phyloP scores from a whole-genome alignment of 2,113 vertebrate species.

The Gymnogyps californianus region DNA sequence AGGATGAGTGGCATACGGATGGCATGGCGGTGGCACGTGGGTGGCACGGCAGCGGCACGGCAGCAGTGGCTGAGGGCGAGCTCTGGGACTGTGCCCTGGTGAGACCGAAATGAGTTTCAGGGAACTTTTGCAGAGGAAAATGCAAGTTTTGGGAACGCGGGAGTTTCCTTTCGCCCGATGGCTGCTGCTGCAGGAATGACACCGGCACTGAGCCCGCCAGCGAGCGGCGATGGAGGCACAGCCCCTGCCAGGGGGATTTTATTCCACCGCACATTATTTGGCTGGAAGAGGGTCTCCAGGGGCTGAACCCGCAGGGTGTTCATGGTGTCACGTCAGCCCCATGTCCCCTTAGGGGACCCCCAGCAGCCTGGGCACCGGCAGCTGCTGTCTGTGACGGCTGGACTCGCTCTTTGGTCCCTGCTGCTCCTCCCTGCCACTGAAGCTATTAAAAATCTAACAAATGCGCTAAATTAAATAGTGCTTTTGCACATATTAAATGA shows the following conservation, averaged over 20 bases:
- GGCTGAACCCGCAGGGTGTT: neutral
- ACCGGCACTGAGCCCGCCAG: no score
- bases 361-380: neutral
- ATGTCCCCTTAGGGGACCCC: neutral
- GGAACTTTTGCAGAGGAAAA: neutral
- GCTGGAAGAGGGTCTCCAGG: neutral
- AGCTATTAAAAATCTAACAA: neutral
- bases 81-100: fast-evolving
- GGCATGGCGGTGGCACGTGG: neutral
- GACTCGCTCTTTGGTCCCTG: fast-evolving
- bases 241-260: neutral
- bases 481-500: neutral
- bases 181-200: fast-evolving
- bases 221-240: fast-evolving
- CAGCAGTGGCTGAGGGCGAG: neutral
- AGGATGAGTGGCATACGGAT: neutral
- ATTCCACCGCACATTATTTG: neutral
- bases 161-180: fast-evolving
- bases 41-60: neutral
- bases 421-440: neutral
- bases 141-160: fast-evolving
- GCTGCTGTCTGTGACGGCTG: fast-evolving
- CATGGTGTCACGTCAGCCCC: fast-evolving
- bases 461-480: neutral
- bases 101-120: neutral